Evolutionary conservation across 2,797 vertebrate genomes (phyloP).

Genomic region (Scarus forsteni): DNA sequence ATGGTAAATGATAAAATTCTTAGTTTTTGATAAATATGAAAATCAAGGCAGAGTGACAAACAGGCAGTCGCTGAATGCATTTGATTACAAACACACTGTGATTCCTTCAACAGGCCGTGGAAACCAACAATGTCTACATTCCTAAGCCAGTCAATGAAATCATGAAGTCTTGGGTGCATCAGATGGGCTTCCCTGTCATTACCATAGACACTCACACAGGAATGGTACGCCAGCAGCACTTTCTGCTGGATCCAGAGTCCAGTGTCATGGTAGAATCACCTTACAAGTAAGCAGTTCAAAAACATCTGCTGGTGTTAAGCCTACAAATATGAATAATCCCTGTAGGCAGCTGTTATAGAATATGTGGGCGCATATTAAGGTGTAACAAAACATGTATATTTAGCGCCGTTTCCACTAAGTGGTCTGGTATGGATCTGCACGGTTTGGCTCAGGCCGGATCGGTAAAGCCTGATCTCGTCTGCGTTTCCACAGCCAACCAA

Average conservation of each 20-base stretch:
- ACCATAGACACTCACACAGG: conserved; percentile 83
- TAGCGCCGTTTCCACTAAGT: too few relatives aligned
- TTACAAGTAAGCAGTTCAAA: conserved; percentile 80
- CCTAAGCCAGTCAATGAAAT: conserved; percentile 75
- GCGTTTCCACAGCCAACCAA: too few relatives aligned
- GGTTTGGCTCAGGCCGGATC: too few relatives aligned
- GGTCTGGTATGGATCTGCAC: too few relatives aligned
- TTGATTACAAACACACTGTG: neutral
- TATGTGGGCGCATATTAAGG: too few relatives aligned
- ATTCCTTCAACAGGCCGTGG: conserved; percentile 77
- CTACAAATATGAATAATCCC: neutral
- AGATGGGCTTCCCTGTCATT: conserved; percentile 94
- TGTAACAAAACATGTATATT: too few relatives aligned
- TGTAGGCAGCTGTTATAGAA: neutral
- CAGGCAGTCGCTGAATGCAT: too few relatives aligned
- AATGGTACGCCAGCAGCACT: conserved; percentile 84
- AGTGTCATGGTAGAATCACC: conserved; percentile 74
- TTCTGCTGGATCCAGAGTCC: conserved; percentile 85
- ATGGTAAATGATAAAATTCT: conserved; percentile 49
- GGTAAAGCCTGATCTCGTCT: too few relatives aligned
- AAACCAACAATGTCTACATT: neutral
- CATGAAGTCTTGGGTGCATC: conserved; percentile 92
- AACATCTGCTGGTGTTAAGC: neutral
- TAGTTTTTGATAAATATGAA: too few relatives aligned
- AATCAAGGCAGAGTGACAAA: too few relatives aligned